Evolutionary conservation across 2,888 invertebrate genomes (phyloP).

Genomic region (Philhelius pedissequus): DNA sequence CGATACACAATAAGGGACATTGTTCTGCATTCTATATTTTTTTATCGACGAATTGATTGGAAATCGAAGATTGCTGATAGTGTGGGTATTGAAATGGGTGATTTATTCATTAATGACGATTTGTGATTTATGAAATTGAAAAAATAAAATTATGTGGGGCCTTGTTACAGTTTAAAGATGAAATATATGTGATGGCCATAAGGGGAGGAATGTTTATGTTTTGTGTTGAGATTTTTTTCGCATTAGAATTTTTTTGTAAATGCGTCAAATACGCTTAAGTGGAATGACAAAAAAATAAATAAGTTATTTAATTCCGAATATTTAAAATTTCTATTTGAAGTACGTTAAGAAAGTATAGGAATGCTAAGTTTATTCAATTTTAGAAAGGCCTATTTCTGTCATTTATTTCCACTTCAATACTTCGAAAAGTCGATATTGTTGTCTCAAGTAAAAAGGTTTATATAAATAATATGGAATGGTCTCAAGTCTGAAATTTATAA

Average conservation of each 20-base stretch:
- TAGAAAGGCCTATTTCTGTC: no score
- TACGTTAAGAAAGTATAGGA: no score
- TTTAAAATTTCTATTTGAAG: no score
- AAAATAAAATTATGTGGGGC: conserved; percentile 6
- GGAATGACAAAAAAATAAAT: neutral
- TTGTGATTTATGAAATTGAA: neutral
- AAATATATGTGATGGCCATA: conserved; percentile 52
- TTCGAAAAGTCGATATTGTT: no score
- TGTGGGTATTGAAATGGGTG: conserved; percentile 23
- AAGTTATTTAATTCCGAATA: neutral
- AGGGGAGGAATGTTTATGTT: neutral
- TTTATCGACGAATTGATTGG: conserved; percentile 41
- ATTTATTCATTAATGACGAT: conserved; percentile 36
- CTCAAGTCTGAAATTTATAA: no score
- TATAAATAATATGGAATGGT: no score
- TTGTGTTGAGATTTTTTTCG: neutral
- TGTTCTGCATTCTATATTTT: conserved; percentile 24
- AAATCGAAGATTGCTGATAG: neutral
- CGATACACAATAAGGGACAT: conserved; percentile 11
- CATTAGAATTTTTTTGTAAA: neutral
- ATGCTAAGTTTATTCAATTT: no score
- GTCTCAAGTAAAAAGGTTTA: no score
- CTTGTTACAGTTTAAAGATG: conserved; percentile 57
- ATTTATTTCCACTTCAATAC: no score
- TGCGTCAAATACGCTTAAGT: no score